Evolutionary conservation across 2,113 vertebrate genomes (phyloP), one percentile per base, ranked within the genome.

Genomic region (Anguilla japonica): DNA sequence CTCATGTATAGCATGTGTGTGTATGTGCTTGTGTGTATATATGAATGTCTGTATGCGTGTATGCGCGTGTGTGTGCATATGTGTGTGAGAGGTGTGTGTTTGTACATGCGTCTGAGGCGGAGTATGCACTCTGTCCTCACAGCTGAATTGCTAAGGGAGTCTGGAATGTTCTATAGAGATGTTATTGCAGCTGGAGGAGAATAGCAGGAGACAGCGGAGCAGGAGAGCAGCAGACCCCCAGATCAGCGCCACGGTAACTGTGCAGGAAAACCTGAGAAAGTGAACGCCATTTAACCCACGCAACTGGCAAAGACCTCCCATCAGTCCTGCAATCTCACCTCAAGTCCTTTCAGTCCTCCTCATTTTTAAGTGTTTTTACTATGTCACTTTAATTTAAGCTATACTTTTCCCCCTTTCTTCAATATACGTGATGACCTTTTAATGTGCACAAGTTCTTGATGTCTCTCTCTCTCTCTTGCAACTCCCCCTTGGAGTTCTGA

Each of bases 161-260:
- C 34, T 84, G 84, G 85, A 88, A 88, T 85, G 86, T 86, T 67
- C 53, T 60, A 56, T 88, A 71, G 79, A 83, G 81, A 53, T 87
- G 86, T 89, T 89, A 67, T 88, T 90, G 78, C 89, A 91, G 90
- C 91, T 91, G 88, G 85, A 87, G 56, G 84, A 84, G 87, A 91
- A 88, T 82, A 87, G 89, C 87, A 89, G 87, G 79, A 91, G 85
- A 87, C 88, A 84, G 60, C 39, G 40, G 41, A 53, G 57, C 63
- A 46, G 81, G 57, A 46, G 34, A 56, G 57, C 63, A 46, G 81
- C 75, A 46, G 34, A 56, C 57, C 26, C 78, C 80, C 83, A 43
- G 81, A 71, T 83, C 83, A 63, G 60, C 88, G 85, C 79, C 18
- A 60, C 87, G 67, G 39, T 79, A 79, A 88, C 20, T 63, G 41